A percentile compares a stretch with the other conserved stretches of the same genome.
phyloP scores from a whole-genome alignment of 2,797 vertebrate species.

The Sebastes iracundus region DNA sequence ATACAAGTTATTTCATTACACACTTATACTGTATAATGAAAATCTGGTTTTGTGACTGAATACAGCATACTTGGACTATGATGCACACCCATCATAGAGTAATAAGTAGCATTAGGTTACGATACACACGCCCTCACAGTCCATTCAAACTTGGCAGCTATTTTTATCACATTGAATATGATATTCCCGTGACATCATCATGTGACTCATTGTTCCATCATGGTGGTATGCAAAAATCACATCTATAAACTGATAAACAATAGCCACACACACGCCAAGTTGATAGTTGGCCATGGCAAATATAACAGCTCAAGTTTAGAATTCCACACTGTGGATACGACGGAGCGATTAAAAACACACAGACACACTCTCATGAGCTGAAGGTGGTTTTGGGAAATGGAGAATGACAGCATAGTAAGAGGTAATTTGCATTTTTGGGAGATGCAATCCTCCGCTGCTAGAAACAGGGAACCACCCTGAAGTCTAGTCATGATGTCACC shows the following conservation, averaged over 20 bases:
- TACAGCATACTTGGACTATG: conserved; percentile 18
- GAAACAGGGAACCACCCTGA: neutral
- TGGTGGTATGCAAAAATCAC: conserved; percentile 57
- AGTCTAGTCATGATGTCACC: neutral
- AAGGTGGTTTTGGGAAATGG: neutral
- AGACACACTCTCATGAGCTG: neutral
- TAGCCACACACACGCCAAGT: conserved; percentile 30
- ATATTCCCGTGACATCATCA: conserved; percentile 65
- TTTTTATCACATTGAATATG: conserved; percentile 54
- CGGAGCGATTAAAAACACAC: conserved; percentile 11
- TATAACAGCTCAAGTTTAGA: conserved; percentile 34
- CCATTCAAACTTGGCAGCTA: conserved; percentile 55
- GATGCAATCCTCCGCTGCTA: neutral
- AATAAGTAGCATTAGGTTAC: conserved; percentile 26
- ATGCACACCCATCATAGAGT: conserved; percentile 7
- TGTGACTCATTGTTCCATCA: conserved; percentile 72
- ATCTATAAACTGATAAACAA: conserved; percentile 67
- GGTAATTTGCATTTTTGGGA: conserved; percentile 24
- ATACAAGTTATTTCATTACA: neutral
- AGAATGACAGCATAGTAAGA: neutral
- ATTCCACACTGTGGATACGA: conserved; percentile 16
- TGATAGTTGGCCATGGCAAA: conserved; percentile 39
- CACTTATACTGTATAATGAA: neutral
- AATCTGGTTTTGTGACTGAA: neutral
- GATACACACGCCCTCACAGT: conserved; percentile 25